These are phyloP conservation scores for Bombus huntii DNA, from an alignment of 1,140 invertebrate genomes.

Conservation along the genomic window DNA sequence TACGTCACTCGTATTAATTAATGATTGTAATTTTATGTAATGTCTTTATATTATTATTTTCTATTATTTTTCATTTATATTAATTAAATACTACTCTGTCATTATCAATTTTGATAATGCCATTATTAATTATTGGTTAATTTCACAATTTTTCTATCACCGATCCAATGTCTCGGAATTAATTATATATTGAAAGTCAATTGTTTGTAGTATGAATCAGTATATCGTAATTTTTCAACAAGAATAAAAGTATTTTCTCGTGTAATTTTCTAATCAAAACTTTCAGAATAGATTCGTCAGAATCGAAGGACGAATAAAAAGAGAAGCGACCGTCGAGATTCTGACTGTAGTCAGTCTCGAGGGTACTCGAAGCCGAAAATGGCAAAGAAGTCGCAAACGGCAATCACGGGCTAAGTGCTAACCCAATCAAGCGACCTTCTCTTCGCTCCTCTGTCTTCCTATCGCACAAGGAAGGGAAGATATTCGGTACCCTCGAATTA, in stretches of 20 bases:
- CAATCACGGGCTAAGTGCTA: slow-evolving; percentile 76
- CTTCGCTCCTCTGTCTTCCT: slow-evolving; percentile 7
- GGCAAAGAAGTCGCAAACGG: slow-evolving; percentile 74
- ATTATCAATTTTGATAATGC: no score
- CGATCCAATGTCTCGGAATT: no score
- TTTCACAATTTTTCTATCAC: no score
- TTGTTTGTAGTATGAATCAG: no score
- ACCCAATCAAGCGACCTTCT: slow-evolving; percentile 67
- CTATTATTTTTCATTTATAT: no score
- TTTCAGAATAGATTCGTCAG: background rate
- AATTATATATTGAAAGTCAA: no score
- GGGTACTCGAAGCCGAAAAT: slow-evolving; percentile 58
- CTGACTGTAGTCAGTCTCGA: slow-evolving; percentile 45
- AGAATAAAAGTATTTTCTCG: no score
- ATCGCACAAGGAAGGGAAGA: slow-evolving; percentile 10
- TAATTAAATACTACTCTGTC: no score
- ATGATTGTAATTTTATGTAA: no score
- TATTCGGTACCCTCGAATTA: slow-evolving; percentile 46
- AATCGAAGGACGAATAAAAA: background rate
- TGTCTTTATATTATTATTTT: no score
- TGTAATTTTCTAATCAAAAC: background rate
- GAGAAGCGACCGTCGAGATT: slow-evolving; percentile 21
- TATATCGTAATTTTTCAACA: background rate
- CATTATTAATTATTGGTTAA: no score
- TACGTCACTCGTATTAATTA: no score